Conservation (phyloP, 2,888 invertebrate genomes). For the Polydesmus complanatus region DNA sequence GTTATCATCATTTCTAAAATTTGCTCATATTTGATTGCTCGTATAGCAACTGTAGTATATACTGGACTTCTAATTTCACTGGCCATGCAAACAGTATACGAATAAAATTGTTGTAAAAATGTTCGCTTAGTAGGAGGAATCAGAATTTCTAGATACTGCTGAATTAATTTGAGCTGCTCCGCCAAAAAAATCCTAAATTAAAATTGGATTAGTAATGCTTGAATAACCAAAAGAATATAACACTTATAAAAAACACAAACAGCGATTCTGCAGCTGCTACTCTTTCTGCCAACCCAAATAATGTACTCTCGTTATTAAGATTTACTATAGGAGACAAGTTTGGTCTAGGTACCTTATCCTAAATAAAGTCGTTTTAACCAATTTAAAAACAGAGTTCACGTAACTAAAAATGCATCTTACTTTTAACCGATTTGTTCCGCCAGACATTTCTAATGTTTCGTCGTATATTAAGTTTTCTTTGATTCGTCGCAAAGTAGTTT, state of each 20-base stretch:
- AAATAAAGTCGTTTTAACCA: not conserved
- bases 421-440: conserved; percentile 2
- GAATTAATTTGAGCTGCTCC: conserved; percentile 69
- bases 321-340: conserved; percentile 50
- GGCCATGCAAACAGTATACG: conserved; percentile 56
- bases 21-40: conserved; percentile 59
- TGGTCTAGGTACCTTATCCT: conserved; percentile 39
- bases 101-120: conserved; percentile 36
- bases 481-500: conserved; percentile 59
- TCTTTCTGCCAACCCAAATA: conserved; percentile 71
- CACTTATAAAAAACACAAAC: conserved; percentile 19
- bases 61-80: conserved; percentile 65
- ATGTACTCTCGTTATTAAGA: conserved; percentile 49
- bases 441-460: conserved; percentile 1
- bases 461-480: conserved; percentile 50
- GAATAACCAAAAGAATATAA: not conserved
- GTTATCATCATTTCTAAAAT: conserved; percentile 66
- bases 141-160: conserved; percentile 69
- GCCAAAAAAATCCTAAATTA: conserved; percentile 56
- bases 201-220: not conserved
- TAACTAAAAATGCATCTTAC: not conserved
- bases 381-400: no score
- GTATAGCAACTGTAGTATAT: conserved; percentile 71
- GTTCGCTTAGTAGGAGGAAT: conserved; percentile 48
- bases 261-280: conserved; percentile 87